Conservation (phyloP, 2,797 vertebrate genomes). For the Tokudaia muenninki region DNA sequence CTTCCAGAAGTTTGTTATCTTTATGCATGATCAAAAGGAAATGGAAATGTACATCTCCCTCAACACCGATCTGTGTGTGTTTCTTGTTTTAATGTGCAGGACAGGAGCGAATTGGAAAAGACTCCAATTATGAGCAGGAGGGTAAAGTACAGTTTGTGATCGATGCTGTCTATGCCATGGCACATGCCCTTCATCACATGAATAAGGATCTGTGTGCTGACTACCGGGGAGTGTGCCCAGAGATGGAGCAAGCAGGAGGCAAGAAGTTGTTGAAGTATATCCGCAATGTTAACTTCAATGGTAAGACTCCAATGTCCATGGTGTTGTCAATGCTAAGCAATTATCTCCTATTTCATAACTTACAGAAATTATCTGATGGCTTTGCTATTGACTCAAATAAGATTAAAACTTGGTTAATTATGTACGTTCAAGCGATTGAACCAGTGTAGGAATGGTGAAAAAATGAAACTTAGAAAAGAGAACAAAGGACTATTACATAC, state of each 20-base stretch:
- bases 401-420: not conserved
- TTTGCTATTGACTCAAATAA: not conserved
- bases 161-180: conserved; percentile 97
- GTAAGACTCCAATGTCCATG: conserved; percentile 88
- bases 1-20: not conserved
- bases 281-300: conserved; percentile 96
- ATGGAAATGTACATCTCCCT: conserved; percentile 25
- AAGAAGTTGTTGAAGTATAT: conserved; percentile 97
- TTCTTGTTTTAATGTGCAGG: conserved; percentile 88
- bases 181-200: conserved; percentile 98
- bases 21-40: not conserved
- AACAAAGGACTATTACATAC: not conserved
- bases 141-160: conserved; percentile 99
- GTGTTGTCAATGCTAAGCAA: not conserved
- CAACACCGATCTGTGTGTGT: conserved; percentile 50
- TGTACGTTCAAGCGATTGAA: not conserved
- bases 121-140: conserved; percentile 98
- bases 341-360: not conserved
- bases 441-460: not conserved
- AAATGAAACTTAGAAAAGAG: not conserved
- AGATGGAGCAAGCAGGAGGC: conserved; percentile 95
- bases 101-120: conserved; percentile 96
- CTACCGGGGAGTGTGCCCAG: conserved; percentile 93
- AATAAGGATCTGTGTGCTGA: conserved; percentile 96
- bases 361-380: not conserved